A percentile compares a stretch with the other conserved stretches of the same genome.
phyloP scores from a whole-genome alignment of 1,140 invertebrate genomes.

The Stenopsyche tienmushanensis region DNA sequence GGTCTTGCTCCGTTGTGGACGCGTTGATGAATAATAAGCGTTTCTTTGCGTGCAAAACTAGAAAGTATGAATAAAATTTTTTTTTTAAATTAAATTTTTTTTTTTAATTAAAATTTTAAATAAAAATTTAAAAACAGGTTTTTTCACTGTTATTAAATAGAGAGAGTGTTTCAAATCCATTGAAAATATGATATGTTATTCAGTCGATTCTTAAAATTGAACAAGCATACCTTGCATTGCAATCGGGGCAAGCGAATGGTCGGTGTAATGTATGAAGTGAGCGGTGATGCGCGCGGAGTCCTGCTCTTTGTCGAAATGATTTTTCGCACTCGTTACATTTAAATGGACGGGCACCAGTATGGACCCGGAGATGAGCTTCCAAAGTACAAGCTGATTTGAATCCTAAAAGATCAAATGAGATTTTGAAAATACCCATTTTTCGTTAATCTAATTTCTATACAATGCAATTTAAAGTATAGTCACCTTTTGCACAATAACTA shows the following conservation, averaged over 20 bases:
- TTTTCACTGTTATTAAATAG: too few relatives aligned
- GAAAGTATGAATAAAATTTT: too few relatives aligned
- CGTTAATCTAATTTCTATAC: not conserved
- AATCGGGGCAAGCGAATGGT: not conserved
- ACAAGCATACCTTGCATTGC: not conserved
- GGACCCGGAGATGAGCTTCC: not conserved
- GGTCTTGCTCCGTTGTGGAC: not conserved
- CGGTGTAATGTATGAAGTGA: not conserved
- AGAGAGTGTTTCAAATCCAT: too few relatives aligned
- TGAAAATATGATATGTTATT: too few relatives aligned
- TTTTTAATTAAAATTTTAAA: too few relatives aligned
- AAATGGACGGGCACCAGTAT: not conserved
- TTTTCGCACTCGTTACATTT: not conserved
- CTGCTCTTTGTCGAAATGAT: not conserved
- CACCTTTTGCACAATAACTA: constrained; percentile 2
- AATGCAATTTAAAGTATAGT: not conserved
- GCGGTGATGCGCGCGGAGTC: not conserved
- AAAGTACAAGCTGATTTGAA: not conserved
- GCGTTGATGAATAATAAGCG: not conserved
- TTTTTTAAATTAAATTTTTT: too few relatives aligned
- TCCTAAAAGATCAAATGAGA: not conserved
- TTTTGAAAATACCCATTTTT: too few relatives aligned
- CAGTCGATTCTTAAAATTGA: not conserved
- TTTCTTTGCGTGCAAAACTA: not conserved
- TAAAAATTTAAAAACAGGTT: too few relatives aligned